Percentiles rank a stretch among this genome's conserved stretches.
Evolutionary conservation across 2,113 vertebrate species (phyloP).

Genomic region (Platichthys flesus): DNA sequence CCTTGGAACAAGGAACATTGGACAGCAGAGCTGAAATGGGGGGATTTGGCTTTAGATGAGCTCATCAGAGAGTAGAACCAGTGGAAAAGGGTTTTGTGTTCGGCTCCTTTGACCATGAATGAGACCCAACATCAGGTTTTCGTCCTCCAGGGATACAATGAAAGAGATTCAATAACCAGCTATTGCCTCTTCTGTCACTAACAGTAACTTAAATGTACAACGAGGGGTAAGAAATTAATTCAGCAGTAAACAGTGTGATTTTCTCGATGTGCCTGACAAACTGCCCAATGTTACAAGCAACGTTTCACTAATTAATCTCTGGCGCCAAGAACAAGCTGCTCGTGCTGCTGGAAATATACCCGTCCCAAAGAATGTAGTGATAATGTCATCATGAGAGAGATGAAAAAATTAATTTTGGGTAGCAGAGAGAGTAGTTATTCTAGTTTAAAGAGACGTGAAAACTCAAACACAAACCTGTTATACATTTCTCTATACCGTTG

Average conservation of each 20-base stretch:
- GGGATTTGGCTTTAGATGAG: background rate
- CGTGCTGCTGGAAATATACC: conserved; percentile 19
- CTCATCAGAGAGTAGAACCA: background rate
- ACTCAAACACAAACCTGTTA: conserved; percentile 1
- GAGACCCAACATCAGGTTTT: background rate
- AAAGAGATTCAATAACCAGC: background rate
- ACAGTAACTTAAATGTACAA: background rate
- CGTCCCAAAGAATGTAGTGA: conserved; percentile 16
- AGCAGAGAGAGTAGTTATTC: conserved; percentile 16
- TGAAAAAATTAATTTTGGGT: conserved; percentile 35
- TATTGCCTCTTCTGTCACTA: background rate
- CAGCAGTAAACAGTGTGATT: conserved; percentile 5
- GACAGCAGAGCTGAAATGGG: conserved; percentile 5
- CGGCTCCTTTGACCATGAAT: background rate
- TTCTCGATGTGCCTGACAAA: conserved; percentile 42
- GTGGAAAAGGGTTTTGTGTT: background rate
- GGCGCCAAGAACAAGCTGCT: conserved; percentile 37
- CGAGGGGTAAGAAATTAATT: background rate
- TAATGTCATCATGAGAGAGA: conserved; percentile 25
- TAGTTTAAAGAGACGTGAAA: conserved; percentile 32
- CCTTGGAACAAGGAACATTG: background rate
- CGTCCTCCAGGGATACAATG: background rate
- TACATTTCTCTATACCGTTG: background rate
- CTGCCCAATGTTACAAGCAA: conserved; percentile 28
- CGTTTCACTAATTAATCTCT: conserved; percentile 45